Evolutionary conservation across 2,113 vertebrate genomes (phyloP).

Genomic region (Neogale vison): DNA sequence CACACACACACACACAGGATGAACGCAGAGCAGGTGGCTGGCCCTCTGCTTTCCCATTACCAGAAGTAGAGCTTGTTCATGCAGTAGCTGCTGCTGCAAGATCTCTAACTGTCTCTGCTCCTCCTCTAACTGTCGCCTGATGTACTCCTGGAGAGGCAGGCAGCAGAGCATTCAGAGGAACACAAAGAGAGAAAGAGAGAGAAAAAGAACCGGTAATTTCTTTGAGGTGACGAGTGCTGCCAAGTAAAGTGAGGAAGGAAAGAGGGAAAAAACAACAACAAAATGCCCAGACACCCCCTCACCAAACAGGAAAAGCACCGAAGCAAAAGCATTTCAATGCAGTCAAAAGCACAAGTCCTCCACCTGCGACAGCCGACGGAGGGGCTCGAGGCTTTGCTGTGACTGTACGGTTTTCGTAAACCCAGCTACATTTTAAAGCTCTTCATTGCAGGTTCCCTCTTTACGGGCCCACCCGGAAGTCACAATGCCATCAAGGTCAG

Average conservation of each 20-base stretch:
- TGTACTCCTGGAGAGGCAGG: conserved; percentile 94
- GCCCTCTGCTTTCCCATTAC: conserved; percentile 88
- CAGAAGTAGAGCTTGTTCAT: conserved; percentile 99
- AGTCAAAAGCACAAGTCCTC: conserved; percentile 55
- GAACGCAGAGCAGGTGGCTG: conserved; percentile 60
- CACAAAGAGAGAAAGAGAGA: conserved; percentile 73
- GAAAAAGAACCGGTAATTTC: conserved; percentile 81
- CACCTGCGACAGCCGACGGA: neutral
- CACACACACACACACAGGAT: neutral
- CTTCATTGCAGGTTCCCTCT: neutral
- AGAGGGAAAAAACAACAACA: neutral
- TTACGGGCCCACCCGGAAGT: neutral
- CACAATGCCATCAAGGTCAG: neutral
- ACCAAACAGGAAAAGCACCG: conserved; percentile 16
- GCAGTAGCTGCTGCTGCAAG: conserved; percentile 99
- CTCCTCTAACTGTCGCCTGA: conserved; percentile 99
- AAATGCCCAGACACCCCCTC: conserved; percentile 43
- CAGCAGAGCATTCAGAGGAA: conserved; percentile 80
- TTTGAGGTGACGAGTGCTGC: conserved; percentile 57
- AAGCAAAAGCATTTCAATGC: conserved; percentile 47
- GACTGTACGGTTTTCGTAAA: neutral
- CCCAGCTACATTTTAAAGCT: neutral
- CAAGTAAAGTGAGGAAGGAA: conserved; percentile 28
- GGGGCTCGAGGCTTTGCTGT: neutral
- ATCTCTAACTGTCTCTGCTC: conserved; percentile 99